Evolutionary conservation across 2,113 vertebrate species (phyloP), one percentile per base, ranked within the genome.

Genomic region (Trachemys scripta): DNA sequence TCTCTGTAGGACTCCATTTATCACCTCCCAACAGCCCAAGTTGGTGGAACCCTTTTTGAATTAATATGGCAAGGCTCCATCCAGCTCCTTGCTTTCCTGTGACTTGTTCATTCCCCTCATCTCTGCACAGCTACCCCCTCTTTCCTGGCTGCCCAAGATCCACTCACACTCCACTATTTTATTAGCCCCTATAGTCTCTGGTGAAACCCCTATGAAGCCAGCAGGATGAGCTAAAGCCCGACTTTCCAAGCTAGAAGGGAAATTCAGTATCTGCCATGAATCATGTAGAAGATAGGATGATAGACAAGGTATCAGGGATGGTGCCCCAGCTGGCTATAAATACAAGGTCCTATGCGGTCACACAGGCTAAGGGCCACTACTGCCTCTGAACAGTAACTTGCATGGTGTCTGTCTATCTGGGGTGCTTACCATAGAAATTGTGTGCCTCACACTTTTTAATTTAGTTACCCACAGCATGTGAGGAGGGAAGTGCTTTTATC

Each of bases 401-500:
- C 10, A 12, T 42, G 20, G 38, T 42, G 45, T 75, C 20, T 25
- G n/a, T 25, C 38, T 76, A 45, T 27, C 10, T 47, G 11, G 24
- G 24, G 42, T 47, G 38, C 42, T 25, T 75, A 65, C 62, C 29
- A 65, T 8, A 65, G 31, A 35, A 2, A 4, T 35, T 65, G 62
- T 65, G 57, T 59, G 57, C 27, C 57, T 72, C 35, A 38, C n/a
- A 72, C 19, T 10, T 72, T 22, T 72, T 38, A 72, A 69, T 72
- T 22, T 72, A 38, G 65, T 72, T 38, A 10, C 65, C 65, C 9
- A 5, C 62, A 72, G n/a, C 31, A 72, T 38, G 65, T 38, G n/a
- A 72, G n/a, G 65, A 72, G 89, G 80, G 82, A 96, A 87, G 81
- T 78, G 54, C 49, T 76, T 89, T 49, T 92, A 89, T 76, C 6